Base-by-base conservation (phyloP, 2,888 invertebrate genomes). In the Dolomedes plantarius region DNA sequence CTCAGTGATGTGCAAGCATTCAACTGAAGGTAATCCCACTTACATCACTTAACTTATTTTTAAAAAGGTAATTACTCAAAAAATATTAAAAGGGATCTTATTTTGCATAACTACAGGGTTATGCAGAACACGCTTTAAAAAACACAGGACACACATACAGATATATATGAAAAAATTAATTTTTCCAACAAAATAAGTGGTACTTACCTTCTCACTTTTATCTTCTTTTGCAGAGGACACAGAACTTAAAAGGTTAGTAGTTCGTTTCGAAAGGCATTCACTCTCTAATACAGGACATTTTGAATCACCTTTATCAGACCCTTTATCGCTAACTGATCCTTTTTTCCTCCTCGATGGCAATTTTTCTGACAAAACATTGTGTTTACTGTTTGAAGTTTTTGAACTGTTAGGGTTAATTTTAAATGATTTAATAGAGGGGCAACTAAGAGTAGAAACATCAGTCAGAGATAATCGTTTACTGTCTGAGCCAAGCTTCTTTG, bases 401-500 rank as follows among this genome's bases (percentile, higher is more conserved):
- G 67, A 11, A 1, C 23, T 36, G 13, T 36, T 68, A 36, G 9
- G 23, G 28, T 69, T 69, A 19, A 16, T 65, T 68, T 32, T 65
- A 46, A 11, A 68, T 81, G 36, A 32, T 32, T 67, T 46, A 6
- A 46, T 41, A 13, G 71, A 46, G 7, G 71, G 27, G 29, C 71
- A 41, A 19, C 65, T 41, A 9, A 67, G 29, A 0, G 19, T 16
- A 23, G 77, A 72, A 3, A 83, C 39, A 29, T 83, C 77, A 29
- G 72, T 77, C 50, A 83, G n/a, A 39, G 83, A 83, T 0, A 72
- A 31, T 2, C 77, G 41, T 28, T 83, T 83, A n/a, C 23, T 76
- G 29, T 83, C 76, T 19, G 56, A 32, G 23, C 29, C 13, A 1
- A 32, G 16, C 13, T 74, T 81, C 41, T 81, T 74, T 0, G 80